These are phyloP conservation scores for Amphipoea oculea DNA, from an alignment of 2,888 invertebrate species.

Conservation along the genomic window DNA sequence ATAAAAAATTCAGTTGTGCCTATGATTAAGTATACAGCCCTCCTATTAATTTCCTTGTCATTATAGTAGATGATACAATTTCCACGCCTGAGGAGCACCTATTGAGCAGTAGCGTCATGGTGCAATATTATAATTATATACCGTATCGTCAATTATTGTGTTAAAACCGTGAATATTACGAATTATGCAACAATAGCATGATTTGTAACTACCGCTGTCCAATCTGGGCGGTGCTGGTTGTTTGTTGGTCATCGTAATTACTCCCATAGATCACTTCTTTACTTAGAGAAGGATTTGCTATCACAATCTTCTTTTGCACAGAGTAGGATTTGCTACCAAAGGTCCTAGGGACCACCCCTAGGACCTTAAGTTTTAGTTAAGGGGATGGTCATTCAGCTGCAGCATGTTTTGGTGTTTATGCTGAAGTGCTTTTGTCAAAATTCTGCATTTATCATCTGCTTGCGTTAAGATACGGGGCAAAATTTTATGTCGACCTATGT, in stretches of 20 bases:
- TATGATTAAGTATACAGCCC: background rate
- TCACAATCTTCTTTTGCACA: background rate
- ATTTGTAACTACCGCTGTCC: slow-evolving; percentile 55
- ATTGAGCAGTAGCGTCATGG: slow-evolving; percentile 32
- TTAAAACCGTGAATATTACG: slow-evolving; percentile 56
- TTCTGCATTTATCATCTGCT: background rate
- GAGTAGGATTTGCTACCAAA: background rate
- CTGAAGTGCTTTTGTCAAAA: background rate
- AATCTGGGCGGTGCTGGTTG: slow-evolving; percentile 14
- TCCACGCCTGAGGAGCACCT: slow-evolving; percentile 32
- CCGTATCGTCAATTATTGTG: slow-evolving; percentile 50
- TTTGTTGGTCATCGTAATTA: slow-evolving; percentile 34
- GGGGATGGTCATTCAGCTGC: background rate
- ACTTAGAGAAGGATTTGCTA: background rate
- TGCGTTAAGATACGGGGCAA: background rate
- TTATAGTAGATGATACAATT: slow-evolving; percentile 29
- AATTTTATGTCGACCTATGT: background rate
- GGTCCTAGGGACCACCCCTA: background rate
- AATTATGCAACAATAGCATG: slow-evolving; percentile 49
- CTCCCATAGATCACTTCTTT: slow-evolving; percentile 19
- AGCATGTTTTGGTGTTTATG: background rate
- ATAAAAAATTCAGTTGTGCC: background rate
- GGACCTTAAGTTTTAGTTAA: too few species aligned
- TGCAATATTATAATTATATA: slow-evolving; percentile 61
- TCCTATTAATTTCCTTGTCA: slow-evolving; percentile 7